Percentiles rank a stretch among this genome's conserved stretches.
Conservation (phyloP, 30 jellyfish, hydroid and myxozoan genomes). For the Pelagia noctiluca region DNA sequence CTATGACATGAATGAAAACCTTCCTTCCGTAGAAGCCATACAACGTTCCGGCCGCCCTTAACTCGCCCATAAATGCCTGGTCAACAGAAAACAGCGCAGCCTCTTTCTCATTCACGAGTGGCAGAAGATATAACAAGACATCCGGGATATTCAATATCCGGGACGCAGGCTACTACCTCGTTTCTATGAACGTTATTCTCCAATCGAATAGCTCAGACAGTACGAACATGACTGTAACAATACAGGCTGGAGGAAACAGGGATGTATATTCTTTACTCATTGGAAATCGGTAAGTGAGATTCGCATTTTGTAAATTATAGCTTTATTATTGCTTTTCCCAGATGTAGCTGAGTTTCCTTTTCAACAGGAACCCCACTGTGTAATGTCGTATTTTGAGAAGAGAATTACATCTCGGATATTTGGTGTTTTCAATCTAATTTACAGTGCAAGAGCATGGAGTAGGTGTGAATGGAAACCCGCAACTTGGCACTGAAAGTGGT, state of each 20-base stretch:
- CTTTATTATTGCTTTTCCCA: too few species aligned
- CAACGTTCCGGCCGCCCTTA: constrained; percentile 41
- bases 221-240: constrained; percentile 38
- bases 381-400: too few species aligned
- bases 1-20: too few species aligned
- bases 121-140: constrained; percentile 66
- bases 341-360: too few species aligned
- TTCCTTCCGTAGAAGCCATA: constrained; percentile 3
- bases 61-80: constrained; percentile 49
- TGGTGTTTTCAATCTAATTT: too few species aligned
- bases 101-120: constrained; percentile 72
- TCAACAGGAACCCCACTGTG: too few species aligned
- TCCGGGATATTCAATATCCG: constrained; percentile 61
- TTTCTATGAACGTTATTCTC: constrained; percentile 50
- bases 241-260: constrained; percentile 40
- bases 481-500: too few species aligned
- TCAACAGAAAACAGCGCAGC: constrained; percentile 63
- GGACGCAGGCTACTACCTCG: constrained; percentile 66
- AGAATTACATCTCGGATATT: too few species aligned
- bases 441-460: background rate
- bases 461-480: background rate
- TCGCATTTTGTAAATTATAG: too few species aligned
- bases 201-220: constrained; percentile 9
- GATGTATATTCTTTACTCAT: constrained; percentile 7
- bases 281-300: constrained; percentile 38